Conservation (phyloP, 2,888 invertebrate species). For the Parapristionchus giblindavisi region DNA sequence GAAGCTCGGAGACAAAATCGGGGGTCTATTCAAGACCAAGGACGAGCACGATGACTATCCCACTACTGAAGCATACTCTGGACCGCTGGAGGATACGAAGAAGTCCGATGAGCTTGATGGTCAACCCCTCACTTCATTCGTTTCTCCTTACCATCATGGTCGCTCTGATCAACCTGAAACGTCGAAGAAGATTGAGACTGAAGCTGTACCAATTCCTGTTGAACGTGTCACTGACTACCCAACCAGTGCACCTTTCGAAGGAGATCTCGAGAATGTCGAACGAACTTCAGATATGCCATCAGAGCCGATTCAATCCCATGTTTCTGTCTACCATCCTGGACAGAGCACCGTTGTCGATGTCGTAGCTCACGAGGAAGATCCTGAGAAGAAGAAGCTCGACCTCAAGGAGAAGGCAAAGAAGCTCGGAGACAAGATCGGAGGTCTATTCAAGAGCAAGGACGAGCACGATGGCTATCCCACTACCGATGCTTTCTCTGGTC, state of each 20-base stretch:
- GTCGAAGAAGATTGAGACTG: not conserved
- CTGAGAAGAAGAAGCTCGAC: slow-evolving; percentile 29
- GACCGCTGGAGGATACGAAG: not conserved
- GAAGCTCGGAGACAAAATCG: slow-evolving; percentile 18
- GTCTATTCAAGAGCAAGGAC: slow-evolving; percentile 17
- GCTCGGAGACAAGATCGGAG: slow-evolving; percentile 21
- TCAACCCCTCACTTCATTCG: not conserved
- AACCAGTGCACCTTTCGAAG: not conserved
- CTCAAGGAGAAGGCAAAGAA: slow-evolving; percentile 13
- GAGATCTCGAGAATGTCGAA: not conserved
- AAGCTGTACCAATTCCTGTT: not conserved
- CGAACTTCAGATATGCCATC: not conserved
- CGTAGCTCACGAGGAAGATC: not conserved
- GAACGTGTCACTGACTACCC: slow-evolving; percentile 2
- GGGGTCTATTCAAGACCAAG: slow-evolving; percentile 14
- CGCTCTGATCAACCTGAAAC: not conserved
- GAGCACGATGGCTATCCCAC: slow-evolving; percentile 8
- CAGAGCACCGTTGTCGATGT: not conserved
- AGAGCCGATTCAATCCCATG: not conserved
- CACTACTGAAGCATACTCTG: not conserved
- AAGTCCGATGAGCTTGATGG: not conserved
- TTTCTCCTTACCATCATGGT: slow-evolving; percentile 7
- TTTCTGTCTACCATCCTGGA: slow-evolving; percentile 20
- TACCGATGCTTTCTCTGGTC: slow-evolving; percentile 5
- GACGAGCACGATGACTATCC: slow-evolving; percentile 14